phyloP scores from a whole-genome alignment of 2,113 vertebrate genomes.

The Peromyscus maniculatus region DNA sequence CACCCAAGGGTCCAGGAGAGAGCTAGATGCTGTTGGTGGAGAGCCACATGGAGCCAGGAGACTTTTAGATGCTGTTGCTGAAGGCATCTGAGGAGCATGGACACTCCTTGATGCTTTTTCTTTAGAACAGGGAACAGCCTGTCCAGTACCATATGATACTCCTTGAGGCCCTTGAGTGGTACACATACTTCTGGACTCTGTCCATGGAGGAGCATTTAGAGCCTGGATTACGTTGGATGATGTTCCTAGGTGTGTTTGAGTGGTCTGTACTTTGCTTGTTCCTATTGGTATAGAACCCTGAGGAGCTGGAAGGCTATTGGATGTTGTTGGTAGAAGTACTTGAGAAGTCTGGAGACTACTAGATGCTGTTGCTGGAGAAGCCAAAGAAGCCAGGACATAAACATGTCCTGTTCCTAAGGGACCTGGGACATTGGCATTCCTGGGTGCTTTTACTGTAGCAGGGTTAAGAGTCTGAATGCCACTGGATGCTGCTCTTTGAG shows the following conservation, averaged over 20 bases:
- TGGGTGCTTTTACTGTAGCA: neutral
- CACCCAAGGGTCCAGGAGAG: accelerated
- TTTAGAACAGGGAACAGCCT: neutral
- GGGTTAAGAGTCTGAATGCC: neutral
- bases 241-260: neutral
- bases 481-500: neutral
- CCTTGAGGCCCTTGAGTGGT: neutral
- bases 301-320: neutral
- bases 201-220: neutral
- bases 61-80: neutral
- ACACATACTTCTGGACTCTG: too few relatives aligned
- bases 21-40: neutral
- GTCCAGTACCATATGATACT: neutral
- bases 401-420: too few relatives aligned
- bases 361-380: too few relatives aligned
- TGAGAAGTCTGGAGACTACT: neutral
- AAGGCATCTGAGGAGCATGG: neutral
- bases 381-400: neutral
- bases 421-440: neutral
- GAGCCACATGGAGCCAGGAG: accelerated
- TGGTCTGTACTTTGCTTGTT: neutral
- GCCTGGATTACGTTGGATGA: neutral
- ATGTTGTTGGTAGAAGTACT: neutral
- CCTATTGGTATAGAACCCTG: neutral
- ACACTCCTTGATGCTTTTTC: too few relatives aligned